These are phyloP conservation scores for Serrognathus titanus DNA, from an alignment of 2,888 invertebrate genomes.

Conservation along the genomic window DNA sequence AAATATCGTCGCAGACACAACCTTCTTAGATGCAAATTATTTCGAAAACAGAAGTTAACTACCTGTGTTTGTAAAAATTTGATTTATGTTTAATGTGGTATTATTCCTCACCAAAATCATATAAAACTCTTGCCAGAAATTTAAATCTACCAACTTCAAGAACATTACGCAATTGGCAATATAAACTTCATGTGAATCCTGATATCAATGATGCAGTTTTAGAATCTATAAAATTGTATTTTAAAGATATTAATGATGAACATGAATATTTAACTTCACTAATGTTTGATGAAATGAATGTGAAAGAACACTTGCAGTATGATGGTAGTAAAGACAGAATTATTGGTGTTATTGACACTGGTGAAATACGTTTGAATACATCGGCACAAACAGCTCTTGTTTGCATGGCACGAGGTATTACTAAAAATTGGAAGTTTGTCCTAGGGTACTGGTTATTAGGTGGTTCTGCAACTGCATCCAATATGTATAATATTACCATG, in stretches of 20 bases:
- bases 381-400: slow-evolving; percentile 5
- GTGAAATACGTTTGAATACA: slow-evolving; percentile 9
- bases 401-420: slow-evolving; percentile 11
- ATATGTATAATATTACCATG: slow-evolving; percentile 9
- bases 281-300: slow-evolving; percentile 13
- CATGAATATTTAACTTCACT: slow-evolving; percentile 5
- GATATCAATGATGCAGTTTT: slow-evolving; percentile 5
- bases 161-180: slow-evolving; percentile 12
- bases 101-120: slow-evolving; percentile 14
- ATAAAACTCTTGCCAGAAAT: slow-evolving; percentile 5
- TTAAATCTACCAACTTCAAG: background rate
- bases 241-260: background rate
- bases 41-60: too few species aligned
- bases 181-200: slow-evolving; percentile 2
- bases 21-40: too few species aligned
- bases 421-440: slow-evolving; percentile 13
- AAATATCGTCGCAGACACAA: too few species aligned
- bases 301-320: slow-evolving; percentile 8
- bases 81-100: slow-evolving; percentile 11
- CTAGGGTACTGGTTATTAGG: slow-evolving; percentile 12
- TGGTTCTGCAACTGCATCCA: background rate
- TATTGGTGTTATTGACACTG: slow-evolving; percentile 5
- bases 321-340: slow-evolving; percentile 9
- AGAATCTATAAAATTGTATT: slow-evolving; percentile 7
- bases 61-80: too few species aligned